These are phyloP conservation scores for Hafferia zeledoni DNA, from an alignment of 2,797 vertebrate species.

Conservation along the genomic window DNA sequence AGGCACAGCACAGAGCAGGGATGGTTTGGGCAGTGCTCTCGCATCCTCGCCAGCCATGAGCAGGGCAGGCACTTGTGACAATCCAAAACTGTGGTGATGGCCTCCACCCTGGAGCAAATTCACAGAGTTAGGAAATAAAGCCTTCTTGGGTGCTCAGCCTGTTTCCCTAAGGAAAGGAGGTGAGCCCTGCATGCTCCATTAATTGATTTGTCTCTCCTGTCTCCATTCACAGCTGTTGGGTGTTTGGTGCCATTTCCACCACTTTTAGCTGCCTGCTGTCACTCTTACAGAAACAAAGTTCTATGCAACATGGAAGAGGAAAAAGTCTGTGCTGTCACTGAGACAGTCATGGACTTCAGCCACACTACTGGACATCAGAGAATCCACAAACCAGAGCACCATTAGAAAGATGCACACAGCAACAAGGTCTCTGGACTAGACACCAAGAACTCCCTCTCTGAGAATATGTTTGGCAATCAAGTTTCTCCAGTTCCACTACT, in stretches of 20 bases:
- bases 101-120: background rate
- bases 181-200: accelerated
- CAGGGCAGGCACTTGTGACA: no score
- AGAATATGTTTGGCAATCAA: accelerated
- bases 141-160: background rate
- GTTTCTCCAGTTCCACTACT: background rate
- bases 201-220: background rate
- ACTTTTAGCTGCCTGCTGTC: background rate
- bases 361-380: background rate
- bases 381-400: accelerated
- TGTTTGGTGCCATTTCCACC: background rate
- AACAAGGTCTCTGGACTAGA: background rate
- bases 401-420: accelerated
- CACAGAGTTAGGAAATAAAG: background rate
- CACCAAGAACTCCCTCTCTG: background rate
- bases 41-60: background rate
- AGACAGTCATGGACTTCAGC: background rate
- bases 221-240: background rate
- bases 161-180: background rate
- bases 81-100: background rate
- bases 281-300: background rate
- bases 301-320: background rate
- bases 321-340: accelerated
- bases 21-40: background rate
- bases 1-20: background rate